These are phyloP conservation scores for Tursiops truncatus DNA, from an alignment of 2,113 vertebrate genomes.

Conservation along the genomic window DNA sequence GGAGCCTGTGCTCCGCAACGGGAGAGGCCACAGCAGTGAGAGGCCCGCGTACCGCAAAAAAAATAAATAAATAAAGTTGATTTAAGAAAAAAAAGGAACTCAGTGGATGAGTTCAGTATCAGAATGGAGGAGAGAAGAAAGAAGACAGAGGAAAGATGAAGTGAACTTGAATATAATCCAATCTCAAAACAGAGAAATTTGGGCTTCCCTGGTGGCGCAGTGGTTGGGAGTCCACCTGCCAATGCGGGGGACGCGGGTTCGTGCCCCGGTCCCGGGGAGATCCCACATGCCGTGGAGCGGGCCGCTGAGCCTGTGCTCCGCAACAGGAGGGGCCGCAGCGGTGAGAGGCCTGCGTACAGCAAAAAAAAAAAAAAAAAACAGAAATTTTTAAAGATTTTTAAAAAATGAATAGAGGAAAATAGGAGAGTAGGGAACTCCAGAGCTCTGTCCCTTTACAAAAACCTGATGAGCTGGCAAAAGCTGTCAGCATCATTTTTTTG, in stretches of 20 bases:
- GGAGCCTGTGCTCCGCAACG: no score
- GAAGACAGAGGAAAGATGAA: neutral
- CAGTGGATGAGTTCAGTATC: neutral
- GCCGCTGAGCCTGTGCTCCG: no score
- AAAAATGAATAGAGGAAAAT: neutral
- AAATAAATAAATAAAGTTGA: neutral
- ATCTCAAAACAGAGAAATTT: neutral
- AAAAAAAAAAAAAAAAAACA: neutral
- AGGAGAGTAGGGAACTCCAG: neutral
- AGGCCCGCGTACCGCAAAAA: no score
- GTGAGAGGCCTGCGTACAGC: no score
- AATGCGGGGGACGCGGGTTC: no score
- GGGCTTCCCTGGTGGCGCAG: no score
- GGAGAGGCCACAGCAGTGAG: no score
- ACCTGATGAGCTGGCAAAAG: neutral
- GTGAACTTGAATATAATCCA: neutral
- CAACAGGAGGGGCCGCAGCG: no score
- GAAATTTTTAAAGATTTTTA: neutral
- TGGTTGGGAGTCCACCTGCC: no score
- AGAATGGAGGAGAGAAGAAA: neutral
- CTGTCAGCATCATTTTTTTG: neutral
- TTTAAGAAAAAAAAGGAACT: neutral
- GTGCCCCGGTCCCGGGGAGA: no score
- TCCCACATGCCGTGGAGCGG: no score
- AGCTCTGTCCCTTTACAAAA: neutral